These are phyloP conservation scores for Tipula lateralis DNA, from an alignment of 2,888 invertebrate species.

Conservation along the genomic window DNA sequence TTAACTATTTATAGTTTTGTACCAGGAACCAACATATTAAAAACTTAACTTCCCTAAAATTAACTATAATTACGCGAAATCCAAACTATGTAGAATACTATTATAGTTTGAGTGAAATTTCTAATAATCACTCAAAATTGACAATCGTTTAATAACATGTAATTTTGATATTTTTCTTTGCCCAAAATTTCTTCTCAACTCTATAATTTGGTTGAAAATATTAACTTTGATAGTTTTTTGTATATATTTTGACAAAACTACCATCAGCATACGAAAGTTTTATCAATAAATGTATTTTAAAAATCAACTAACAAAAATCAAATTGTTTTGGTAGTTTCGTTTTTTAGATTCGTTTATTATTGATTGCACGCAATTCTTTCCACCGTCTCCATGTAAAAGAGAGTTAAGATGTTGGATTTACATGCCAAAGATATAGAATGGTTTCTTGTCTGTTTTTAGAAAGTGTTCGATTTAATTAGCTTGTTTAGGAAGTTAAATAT, in stretches of 20 bases:
- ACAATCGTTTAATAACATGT: neutral
- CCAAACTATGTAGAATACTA: neutral
- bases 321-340: neutral
- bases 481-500: too few relatives aligned
- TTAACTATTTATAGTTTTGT: neutral
- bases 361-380: neutral
- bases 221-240: neutral
- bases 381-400: too few relatives aligned
- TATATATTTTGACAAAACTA: neutral
- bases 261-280: neutral
- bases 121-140: neutral
- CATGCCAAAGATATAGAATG: too few relatives aligned
- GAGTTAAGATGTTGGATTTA: too few relatives aligned
- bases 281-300: constrained; percentile 3
- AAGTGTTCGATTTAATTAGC: too few relatives aligned
- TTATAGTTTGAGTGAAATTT: neutral
- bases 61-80: neutral
- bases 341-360: neutral
- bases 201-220: neutral
- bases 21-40: neutral
- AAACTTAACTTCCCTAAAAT: neutral
- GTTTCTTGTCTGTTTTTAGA: too few relatives aligned
- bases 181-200: neutral
- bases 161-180: neutral
- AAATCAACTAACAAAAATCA: neutral